Percentiles rank a stretch among this genome's conserved stretches.
Evolutionary conservation across 2,888 invertebrate genomes (phyloP).

Genomic region (Tetragonisca angustula): DNA sequence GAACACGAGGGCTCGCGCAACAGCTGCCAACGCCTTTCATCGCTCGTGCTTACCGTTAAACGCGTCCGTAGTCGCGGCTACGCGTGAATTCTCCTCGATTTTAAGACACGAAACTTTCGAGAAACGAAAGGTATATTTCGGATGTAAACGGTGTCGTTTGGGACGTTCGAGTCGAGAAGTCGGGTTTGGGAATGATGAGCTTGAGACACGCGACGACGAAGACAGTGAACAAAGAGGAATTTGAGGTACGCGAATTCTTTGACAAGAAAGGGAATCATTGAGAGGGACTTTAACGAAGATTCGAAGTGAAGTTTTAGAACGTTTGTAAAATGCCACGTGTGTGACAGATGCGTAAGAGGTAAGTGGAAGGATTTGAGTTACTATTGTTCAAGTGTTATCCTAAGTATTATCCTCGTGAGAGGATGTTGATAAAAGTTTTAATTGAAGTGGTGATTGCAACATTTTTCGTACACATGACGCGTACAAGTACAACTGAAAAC

Average conservation of each 20-base stretch:
- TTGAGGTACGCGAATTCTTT: background rate
- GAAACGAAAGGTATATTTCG: background rate
- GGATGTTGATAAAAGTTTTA: background rate
- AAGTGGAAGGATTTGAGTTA: background rate
- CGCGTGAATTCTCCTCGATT: background rate
- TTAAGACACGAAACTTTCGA: background rate
- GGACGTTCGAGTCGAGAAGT: background rate
- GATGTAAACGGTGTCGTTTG: background rate
- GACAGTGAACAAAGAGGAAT: background rate
- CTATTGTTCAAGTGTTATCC: too few species aligned
- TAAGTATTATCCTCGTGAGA: too few species aligned
- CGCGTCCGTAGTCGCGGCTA: background rate
- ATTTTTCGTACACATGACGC: too few species aligned
- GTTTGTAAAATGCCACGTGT: background rate
- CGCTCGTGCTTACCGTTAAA: background rate
- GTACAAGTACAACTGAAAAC: too few species aligned
- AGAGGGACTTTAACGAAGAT: background rate
- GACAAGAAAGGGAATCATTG: background rate
- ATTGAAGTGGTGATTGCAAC: background rate
- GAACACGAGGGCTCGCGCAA: conserved; percentile 4
- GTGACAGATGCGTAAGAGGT: background rate
- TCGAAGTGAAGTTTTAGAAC: background rate
- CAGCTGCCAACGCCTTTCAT: conserved; percentile 54
- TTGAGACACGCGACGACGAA: background rate
- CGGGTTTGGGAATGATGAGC: background rate